phyloP scores from a whole-genome alignment of 2,113 vertebrate genomes.

The Tupaia tana region DNA sequence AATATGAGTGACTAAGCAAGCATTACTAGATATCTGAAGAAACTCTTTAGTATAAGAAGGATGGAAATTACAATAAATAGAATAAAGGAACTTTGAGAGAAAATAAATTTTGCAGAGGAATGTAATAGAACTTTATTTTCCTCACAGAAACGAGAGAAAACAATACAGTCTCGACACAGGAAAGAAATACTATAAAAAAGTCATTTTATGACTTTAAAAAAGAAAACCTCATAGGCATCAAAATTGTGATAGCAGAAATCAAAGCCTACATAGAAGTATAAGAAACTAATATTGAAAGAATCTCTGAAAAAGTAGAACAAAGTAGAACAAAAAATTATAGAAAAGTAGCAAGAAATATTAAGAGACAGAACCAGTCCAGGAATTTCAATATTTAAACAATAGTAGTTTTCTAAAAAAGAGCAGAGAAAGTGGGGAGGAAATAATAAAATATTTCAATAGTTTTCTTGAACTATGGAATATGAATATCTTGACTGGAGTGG shows the following conservation, averaged over 20 bases:
- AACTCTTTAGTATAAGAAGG: not conserved
- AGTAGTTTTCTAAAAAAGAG: conserved; percentile 23
- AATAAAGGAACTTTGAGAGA: conserved; percentile 24
- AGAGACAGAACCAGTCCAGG: not conserved
- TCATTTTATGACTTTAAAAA: not conserved
- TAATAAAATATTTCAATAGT: not conserved
- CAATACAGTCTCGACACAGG: not conserved
- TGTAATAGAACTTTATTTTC: conserved; percentile 34
- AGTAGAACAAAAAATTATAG: not conserved
- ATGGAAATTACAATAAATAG: conserved; percentile 15
- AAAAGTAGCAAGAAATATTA: not conserved
- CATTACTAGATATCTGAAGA: conserved; percentile 48
- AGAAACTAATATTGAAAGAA: conserved; percentile 10
- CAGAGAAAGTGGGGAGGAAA: not conserved
- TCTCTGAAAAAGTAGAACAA: not conserved
- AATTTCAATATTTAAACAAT: not conserved
- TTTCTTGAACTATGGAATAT: conserved; percentile 6
- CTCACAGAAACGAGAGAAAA: conserved; percentile 31
- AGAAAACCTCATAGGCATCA: not conserved
- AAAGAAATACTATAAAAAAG: not conserved
- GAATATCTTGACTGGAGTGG: not conserved
- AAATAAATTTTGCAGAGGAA: conserved; percentile 3
- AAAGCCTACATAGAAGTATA: not conserved
- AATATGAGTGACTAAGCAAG: conserved; percentile 17
- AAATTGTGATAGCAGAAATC: conserved; percentile 40